phyloP scores from a whole-genome alignment of 2,797 vertebrate species.

The Lacerta bilineata region DNA sequence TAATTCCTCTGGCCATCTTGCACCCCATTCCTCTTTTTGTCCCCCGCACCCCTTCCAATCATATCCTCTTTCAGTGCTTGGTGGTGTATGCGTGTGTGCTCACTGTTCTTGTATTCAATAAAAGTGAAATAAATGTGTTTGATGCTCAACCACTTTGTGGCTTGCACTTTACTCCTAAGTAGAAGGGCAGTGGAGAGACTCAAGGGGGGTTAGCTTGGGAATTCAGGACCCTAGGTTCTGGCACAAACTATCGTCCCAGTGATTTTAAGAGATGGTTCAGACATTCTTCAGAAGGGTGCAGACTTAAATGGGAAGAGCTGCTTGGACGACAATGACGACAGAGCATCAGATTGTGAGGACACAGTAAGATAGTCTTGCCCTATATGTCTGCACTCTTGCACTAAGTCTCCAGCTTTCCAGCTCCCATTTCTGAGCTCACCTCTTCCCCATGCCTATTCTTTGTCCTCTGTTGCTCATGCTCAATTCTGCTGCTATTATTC shows the following conservation, averaged over 20 bases:
- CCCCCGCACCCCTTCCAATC: conserved; percentile 74
- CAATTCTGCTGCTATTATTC: conserved; percentile 6
- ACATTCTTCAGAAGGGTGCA: not conserved
- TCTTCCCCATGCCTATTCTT: not conserved
- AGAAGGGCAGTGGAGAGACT: not conserved
- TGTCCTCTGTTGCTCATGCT: conserved; percentile 11
- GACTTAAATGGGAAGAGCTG: not conserved
- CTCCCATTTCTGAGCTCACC: not conserved
- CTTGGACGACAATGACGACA: not conserved
- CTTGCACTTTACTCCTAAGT: conserved; percentile 38
- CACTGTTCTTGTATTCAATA: conserved; percentile 96
- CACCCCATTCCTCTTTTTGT: conserved; percentile 80
- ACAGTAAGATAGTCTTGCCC: not conserved
- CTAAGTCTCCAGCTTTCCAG: not conserved
- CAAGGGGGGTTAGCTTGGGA: too few species aligned
- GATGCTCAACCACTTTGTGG: conserved; percentile 76
- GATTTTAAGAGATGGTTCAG: not conserved
- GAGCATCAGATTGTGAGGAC: not conserved
- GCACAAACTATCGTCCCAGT: not conserved
- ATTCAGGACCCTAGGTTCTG: rapidly evolving
- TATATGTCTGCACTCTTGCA: not conserved
- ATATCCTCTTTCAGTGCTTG: conserved; percentile 85
- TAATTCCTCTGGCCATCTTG: conserved; percentile 64
- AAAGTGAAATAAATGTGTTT: conserved; percentile 96
- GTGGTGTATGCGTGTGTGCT: conserved; percentile 95